Base-by-base conservation (phyloP, 2,113 vertebrate genomes). In the Camelus dromedarius region DNA sequence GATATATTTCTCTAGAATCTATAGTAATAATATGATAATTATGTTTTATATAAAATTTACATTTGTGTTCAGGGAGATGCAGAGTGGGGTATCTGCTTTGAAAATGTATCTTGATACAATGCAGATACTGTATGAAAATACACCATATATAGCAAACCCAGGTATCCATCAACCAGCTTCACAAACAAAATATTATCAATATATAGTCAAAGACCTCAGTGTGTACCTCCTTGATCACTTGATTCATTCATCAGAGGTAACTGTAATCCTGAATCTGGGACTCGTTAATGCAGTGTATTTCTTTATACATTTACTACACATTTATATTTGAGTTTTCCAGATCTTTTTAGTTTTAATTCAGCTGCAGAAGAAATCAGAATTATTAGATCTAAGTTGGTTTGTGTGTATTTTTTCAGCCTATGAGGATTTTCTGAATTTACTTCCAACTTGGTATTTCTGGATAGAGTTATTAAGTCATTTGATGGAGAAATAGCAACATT, bases 381-480 rank as follows among this genome's bases (percentile, higher is more conserved):
- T 86, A 46, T 54, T 81, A 58, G 56, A 48, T 50, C 64, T 70
- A 28, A 62, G n/a, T 20, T 89, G 28, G 13, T 64, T 48, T 89
- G 30, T 75, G n/a, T 62, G 2, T 58, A 13, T 11, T 54, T 56
- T 89, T 96, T 76, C 24, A 89, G 32, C 14, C 42, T 77, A 32
- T 19, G 28, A 95, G 42, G 19, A 58, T 83, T 82, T 96, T 77
- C 38, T 70, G n/a, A 62, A 85, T n/a, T 66, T 94, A 76, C 42
- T 75, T 94, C 67, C 22, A 75, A 48, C 48, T 77, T 69, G n/a
- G 26, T 60, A 50, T 87, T 70, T 93, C 16, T 85, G 70, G 50
- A 12, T 62, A 69, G 82, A 56, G 22, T 93, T 86, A 58, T 19
- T 82, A 48, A 82, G 32, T 69, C 46, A 62, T 80, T 62, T 56